Percentiles rank a stretch among this genome's conserved stretches.
Conservation (phyloP, 2,797 vertebrate genomes). For the Rhinoraja longicauda region DNA sequence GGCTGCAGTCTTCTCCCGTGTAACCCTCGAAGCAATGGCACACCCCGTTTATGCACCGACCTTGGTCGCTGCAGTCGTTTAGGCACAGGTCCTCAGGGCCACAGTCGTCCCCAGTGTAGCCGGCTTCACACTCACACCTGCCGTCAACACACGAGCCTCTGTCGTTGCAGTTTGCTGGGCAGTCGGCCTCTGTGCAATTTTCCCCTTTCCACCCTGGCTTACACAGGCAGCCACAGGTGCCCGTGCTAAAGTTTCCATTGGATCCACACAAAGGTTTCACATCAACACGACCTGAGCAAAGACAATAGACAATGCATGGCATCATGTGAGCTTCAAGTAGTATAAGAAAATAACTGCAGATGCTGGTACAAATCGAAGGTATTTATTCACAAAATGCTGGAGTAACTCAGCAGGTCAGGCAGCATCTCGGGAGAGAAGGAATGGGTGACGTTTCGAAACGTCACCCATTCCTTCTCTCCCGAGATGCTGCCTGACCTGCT, state of each 20-base stretch:
- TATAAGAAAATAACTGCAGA: no score
- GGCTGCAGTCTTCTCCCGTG: constrained; percentile 71
- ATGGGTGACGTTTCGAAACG: no score
- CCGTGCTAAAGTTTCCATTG: constrained; percentile 81
- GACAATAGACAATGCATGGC: not conserved
- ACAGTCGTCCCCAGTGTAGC: constrained; percentile 80
- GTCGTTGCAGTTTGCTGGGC: constrained; percentile 52
- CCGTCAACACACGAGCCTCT: constrained; percentile 56
- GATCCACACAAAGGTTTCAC: constrained; percentile 84
- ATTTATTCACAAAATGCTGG: no score
- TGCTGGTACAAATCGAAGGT: no score
- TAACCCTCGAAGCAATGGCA: constrained; percentile 89
- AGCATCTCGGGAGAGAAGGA: no score
- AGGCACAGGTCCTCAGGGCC: constrained; percentile 71
- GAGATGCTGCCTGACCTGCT: no score
- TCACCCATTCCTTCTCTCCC: no score
- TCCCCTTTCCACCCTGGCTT: constrained; percentile 66
- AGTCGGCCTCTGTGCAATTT: constrained; percentile 59
- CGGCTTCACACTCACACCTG: constrained; percentile 72
- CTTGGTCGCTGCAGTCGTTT: constrained; percentile 89
- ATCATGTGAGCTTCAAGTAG: not conserved
- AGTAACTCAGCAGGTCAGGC: no score
- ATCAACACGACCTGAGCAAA: constrained; percentile 70
- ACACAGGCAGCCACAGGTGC: constrained; percentile 61
- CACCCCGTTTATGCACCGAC: constrained; percentile 76